Evolutionary conservation across 2,113 vertebrate species (phyloP), one percentile per base, ranked within the genome.

Genomic region (Gasterosteus aculeatus): DNA sequence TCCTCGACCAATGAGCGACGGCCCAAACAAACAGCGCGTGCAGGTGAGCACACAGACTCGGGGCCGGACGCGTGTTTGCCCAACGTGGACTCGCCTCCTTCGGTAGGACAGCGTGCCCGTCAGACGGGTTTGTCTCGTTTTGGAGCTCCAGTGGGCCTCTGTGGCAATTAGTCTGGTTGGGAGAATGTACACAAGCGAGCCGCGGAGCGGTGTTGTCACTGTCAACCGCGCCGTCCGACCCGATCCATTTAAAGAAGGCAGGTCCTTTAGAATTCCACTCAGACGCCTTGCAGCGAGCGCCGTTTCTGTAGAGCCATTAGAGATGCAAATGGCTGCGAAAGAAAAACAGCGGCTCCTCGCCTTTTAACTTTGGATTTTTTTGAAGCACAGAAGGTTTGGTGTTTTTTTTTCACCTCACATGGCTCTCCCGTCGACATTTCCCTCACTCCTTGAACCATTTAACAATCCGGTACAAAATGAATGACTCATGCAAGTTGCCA

Each of bases 1-100:
- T 80, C 47, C 39, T 74, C 72, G 69, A 79, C 82, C 72, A 68
- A 78, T 78, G 80, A 78, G 33, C 11, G 29, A 46, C 19, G 16
- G 3, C 60, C 16, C 38, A 11, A 69, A 64, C 83, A 90, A 87
- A 83, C 75, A 81, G 22, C 7, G 19, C 19, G 57, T 41, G 83
- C 92, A 92, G 92, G 88, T 93, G 92, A 90, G 65, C 89, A 93
- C 87, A 93, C 87, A 92, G 62, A 77, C 63, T 22, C 4, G 7
- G 38, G 62, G 29, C 60, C 5, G 47, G 81, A 53, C 41, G 46
- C 26, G 29, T 80, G 63, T 91, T 90, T 78, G 86, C 82, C 39
- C 61, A 78, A 47, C 47, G 33, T n/a, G 29, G 10, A 58, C 60
- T 41, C 39, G 1, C 83, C 80, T 79, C 83, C 60, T 77, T n/a